Evolutionary conservation across 1,140 invertebrate species (phyloP).

Genomic region (Melitaea cinxia): DNA sequence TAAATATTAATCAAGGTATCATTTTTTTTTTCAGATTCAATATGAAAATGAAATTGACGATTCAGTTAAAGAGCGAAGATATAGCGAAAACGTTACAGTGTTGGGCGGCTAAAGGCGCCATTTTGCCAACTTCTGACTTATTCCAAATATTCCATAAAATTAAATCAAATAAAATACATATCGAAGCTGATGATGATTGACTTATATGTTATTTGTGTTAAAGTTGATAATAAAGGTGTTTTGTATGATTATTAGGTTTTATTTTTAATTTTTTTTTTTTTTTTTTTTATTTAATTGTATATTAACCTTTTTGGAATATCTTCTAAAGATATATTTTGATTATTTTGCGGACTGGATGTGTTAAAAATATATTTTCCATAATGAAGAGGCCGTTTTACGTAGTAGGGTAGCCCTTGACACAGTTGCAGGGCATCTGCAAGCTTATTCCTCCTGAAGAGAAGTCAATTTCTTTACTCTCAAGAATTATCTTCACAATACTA

Average conservation of each 20-base stretch:
- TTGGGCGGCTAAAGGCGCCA: conserved; percentile 50
- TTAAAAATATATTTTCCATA: too few species aligned
- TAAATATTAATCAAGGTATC: background rate
- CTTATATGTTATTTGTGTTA: background rate
- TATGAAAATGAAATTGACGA: conserved; percentile 52
- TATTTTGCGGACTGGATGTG: too few species aligned
- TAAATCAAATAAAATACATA: conserved; percentile 57
- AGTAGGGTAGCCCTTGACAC: too few species aligned
- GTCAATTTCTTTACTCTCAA: too few species aligned
- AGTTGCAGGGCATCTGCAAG: too few species aligned
- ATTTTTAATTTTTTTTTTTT: background rate
- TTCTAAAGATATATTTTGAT: too few species aligned
- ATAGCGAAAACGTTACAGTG: conserved; percentile 50
- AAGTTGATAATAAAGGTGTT: background rate
- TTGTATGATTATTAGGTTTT: too few species aligned
- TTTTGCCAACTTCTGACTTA: conserved; percentile 54
- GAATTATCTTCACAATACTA: too few species aligned
- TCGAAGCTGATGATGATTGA: conserved; percentile 30
- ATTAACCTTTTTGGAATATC: too few species aligned
- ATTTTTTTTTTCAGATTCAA: conserved; percentile 40
- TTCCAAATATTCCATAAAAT: conserved; percentile 57
- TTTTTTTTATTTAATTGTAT: too few species aligned
- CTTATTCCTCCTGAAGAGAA: too few species aligned
- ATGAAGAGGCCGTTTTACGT: too few species aligned
- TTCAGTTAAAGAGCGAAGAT: conserved; percentile 54